Conservation (phyloP, 2,888 invertebrate genomes). For the Tupiocoris notatus region DNA sequence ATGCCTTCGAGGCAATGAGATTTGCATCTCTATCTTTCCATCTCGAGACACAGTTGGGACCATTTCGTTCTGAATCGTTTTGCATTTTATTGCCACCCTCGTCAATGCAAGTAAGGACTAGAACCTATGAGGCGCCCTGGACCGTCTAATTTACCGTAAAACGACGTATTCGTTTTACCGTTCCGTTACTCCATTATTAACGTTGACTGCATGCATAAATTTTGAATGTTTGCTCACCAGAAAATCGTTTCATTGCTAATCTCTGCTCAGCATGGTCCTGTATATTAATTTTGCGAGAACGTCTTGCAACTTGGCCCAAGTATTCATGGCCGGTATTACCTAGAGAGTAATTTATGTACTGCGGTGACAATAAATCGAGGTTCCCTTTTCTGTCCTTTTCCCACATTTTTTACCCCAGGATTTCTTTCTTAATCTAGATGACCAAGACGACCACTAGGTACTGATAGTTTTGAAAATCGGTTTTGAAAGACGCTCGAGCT, state of each 20-base stretch:
- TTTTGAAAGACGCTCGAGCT: too few species aligned
- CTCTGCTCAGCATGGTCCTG: too few species aligned
- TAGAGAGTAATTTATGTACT: too few species aligned
- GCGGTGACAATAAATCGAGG: too few species aligned
- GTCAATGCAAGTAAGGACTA: neutral
- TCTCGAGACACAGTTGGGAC: conserved; percentile 1
- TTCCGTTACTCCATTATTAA: neutral
- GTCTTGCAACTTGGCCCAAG: too few species aligned
- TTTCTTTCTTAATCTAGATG: too few species aligned
- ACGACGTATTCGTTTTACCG: neutral
- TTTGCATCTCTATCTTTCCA: conserved; percentile 32
- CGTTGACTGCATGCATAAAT: neutral
- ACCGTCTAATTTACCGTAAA: neutral
- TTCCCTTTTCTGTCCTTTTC: too few species aligned
- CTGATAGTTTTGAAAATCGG: too few species aligned
- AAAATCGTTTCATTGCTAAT: neutral
- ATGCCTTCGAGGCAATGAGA: conserved; percentile 25
- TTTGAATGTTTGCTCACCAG: neutral
- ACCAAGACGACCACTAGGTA: too few species aligned
- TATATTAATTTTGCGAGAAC: too few species aligned
- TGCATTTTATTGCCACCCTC: conserved; percentile 20
- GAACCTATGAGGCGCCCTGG: neutral
- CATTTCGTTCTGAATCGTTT: conserved; percentile 20
- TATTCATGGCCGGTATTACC: too few species aligned
- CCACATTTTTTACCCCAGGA: neutral